Base-by-base conservation (phyloP, 2,888 invertebrate species). In the Alentia gelatinosa region DNA sequence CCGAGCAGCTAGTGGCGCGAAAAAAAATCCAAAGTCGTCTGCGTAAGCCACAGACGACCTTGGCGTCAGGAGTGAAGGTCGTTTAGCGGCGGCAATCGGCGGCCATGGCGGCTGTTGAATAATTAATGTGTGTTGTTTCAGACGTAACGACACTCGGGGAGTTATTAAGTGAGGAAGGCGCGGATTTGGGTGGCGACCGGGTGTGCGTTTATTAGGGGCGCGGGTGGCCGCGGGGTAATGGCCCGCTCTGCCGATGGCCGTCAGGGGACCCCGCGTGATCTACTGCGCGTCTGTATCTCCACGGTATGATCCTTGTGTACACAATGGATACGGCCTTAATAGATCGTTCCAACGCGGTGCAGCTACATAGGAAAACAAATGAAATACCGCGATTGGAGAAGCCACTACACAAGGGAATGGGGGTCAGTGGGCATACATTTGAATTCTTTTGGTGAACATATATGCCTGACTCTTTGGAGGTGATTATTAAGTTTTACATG, bases 81-180 rank as follows among this genome's bases (percentile, higher is more conserved):
- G 79, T 79, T 56, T 63, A 63, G 63, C 63, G 63, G n/a, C 63
- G 63, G 9, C 23, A 5, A 79, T 35, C 37, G 39, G 37, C 79
- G 79, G 79, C 37, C 19, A 39, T 79, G 35, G 35, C 15, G 79
- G 37, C 79, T 79, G 79, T 37, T 79, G 79, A 79, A 79, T 79
- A 79, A 79, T 79, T 79, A 79, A 79, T 79, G 79, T 79, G 9
- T 37, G 79, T 79, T 79, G 79, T 35, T 39, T 19, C 79, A 37
- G 79, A 39, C 37, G 79, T 79, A 79, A 39, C 35, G 79, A 7
- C 79, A 9, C 79, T 79, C 1, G 37, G 79, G 79, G 39, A 79
- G 79, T 79, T 79, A 79, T 79, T 79, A 79, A 37, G 15, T 9
- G n/a, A 26, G 79, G 39, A 39, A 26, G 7, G 19, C 39, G 1